phyloP scores from a whole-genome alignment of 2,888 invertebrate genomes.

The Epinotia ramella region DNA sequence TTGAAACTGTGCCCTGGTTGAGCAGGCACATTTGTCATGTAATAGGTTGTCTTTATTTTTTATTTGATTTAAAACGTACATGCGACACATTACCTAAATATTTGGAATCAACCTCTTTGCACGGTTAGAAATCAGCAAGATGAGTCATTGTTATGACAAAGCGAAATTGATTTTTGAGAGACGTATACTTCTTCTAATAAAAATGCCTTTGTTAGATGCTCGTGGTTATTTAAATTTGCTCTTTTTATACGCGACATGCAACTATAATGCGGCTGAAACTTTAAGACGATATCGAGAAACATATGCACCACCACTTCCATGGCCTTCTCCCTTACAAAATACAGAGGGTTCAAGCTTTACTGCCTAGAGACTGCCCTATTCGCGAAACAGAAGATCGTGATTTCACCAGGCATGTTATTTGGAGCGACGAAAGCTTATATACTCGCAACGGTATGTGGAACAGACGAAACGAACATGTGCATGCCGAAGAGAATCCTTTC shows the following conservation, averaged over 20 bases:
- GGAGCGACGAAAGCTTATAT: constrained; percentile 8
- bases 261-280: constrained; percentile 5
- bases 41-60: not conserved
- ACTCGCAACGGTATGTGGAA: constrained; percentile 18
- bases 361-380: too few relatives aligned
- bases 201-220: not conserved
- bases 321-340: too few relatives aligned
- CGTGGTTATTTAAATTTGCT: constrained; percentile 2
- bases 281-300: too few relatives aligned
- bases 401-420: not conserved
- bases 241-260: not conserved
- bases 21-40: not conserved
- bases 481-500: not conserved
- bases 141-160: too few relatives aligned
- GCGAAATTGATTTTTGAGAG: too few relatives aligned
- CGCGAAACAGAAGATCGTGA: not conserved
- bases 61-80: too few relatives aligned
- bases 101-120: too few relatives aligned
- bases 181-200: not conserved
- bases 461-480: not conserved
- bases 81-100: too few relatives aligned
- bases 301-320: not conserved
- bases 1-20: too few relatives aligned
- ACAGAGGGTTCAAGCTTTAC: too few relatives aligned
- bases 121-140: too few relatives aligned